Percentiles rank a stretch among this genome's conserved stretches.
Evolutionary conservation across 2,113 vertebrate genomes (phyloP).

Genomic region (Xiphophorus couchianus): DNA sequence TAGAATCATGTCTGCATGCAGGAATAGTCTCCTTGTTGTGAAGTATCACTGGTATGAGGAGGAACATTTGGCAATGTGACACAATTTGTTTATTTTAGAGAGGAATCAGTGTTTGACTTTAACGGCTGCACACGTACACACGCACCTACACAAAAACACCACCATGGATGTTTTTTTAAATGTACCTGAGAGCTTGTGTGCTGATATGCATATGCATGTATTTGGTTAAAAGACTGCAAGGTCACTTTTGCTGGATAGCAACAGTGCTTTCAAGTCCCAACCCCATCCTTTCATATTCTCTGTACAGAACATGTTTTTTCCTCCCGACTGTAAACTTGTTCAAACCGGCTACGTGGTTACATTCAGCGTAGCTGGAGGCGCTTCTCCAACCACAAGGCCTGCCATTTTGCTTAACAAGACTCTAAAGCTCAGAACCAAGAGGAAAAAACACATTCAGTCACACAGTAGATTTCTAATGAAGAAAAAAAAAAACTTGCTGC

Average conservation of each 20-base stretch:
- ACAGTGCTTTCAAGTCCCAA: slow-evolving; percentile 2
- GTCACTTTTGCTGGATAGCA: neutral
- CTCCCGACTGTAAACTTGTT: slow-evolving; percentile 44
- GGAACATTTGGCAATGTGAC: neutral
- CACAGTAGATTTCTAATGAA: neutral
- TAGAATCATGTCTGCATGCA: neutral
- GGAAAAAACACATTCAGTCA: neutral
- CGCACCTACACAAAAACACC: neutral
- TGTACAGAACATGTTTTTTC: neutral
- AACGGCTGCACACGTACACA: neutral
- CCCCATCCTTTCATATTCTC: neutral
- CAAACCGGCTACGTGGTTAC: slow-evolving; percentile 42
- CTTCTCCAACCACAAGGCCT: slow-evolving; percentile 1
- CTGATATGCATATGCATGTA: neutral
- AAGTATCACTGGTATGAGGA: neutral
- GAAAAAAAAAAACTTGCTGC: neutral
- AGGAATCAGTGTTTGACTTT: neutral
- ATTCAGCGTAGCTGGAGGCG: slow-evolving; percentile 31
- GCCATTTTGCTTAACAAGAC: slow-evolving; percentile 17
- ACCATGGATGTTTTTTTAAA: neutral
- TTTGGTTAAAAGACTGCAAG: neutral
- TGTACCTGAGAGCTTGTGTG: neutral
- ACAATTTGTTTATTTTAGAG: slow-evolving; percentile 12
- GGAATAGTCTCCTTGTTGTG: neutral
- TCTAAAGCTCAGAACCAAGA: slow-evolving; percentile 1